These are phyloP conservation scores for Caenorhabditis sulstoni DNA, from an alignment of 2,888 invertebrate species.

Conservation along the genomic window DNA sequence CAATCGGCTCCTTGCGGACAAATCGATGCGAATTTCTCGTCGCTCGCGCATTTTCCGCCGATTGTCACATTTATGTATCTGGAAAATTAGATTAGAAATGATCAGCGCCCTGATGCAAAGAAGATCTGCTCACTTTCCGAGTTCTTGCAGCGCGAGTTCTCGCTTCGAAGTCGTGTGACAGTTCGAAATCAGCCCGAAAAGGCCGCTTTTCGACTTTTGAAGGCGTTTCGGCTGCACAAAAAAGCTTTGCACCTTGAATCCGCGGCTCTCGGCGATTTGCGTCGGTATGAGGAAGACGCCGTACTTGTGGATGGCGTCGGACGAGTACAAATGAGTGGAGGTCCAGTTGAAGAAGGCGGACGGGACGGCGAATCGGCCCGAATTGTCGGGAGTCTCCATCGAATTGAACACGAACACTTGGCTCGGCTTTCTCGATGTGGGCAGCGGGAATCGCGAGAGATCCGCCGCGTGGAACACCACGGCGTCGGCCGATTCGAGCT, in stretches of 20 bases:
- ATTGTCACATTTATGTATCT: slow-evolving; percentile 75
- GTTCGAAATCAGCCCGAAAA: slow-evolving; percentile 79
- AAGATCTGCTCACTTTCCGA: slow-evolving; percentile 66
- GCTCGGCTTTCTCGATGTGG: slow-evolving; percentile 20
- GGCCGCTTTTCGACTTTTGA: slow-evolving; percentile 68
- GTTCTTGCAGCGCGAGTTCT: slow-evolving; percentile 68
- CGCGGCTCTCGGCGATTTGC: slow-evolving; percentile 64
- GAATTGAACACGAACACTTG: slow-evolving; percentile 57
- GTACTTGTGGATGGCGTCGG: slow-evolving; percentile 82
- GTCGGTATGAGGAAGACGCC: slow-evolving; percentile 79
- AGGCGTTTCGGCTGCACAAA: slow-evolving; percentile 59
- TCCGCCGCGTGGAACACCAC: slow-evolving; percentile 84
- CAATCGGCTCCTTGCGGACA: slow-evolving; percentile 67
- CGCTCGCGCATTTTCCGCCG: slow-evolving; percentile 73
- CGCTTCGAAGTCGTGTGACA: slow-evolving; percentile 74
- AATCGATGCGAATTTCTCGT: slow-evolving; percentile 39
- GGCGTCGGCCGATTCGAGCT: slow-evolving; percentile 84
- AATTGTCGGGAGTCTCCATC: slow-evolving; percentile 68
- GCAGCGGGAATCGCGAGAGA: slow-evolving; percentile 56
- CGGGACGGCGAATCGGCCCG: slow-evolving; percentile 46
- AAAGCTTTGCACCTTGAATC: slow-evolving; percentile 69
- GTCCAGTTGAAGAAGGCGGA: slow-evolving; percentile 83
- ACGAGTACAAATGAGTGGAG: slow-evolving; percentile 83
- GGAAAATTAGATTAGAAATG: slow-evolving; percentile 36
- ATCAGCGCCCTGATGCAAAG: too few species aligned